Conservation (phyloP, 1,140 invertebrate genomes). For the Zaprionus ornatus region DNA sequence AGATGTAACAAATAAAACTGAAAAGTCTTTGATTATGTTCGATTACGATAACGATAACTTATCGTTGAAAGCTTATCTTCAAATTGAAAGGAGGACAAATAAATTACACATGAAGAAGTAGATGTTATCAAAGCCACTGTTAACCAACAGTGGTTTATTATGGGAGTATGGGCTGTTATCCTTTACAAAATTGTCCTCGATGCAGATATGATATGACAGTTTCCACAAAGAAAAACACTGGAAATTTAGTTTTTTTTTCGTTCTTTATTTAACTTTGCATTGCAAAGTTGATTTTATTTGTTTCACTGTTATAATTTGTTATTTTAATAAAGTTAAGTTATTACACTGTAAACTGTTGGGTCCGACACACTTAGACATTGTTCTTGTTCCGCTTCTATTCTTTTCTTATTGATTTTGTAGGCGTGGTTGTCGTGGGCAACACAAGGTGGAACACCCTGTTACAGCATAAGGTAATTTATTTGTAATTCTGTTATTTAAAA, state of each 20-base stretch:
- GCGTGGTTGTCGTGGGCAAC: background rate
- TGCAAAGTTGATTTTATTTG: constrained; percentile 46
- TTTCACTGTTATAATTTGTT: constrained; percentile 36
- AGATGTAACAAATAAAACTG: constrained; percentile 5
- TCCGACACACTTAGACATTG: constrained; percentile 24
- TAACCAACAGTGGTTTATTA: no score
- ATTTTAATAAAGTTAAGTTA: constrained; percentile 35
- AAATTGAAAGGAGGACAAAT: no score
- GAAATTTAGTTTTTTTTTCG: background rate
- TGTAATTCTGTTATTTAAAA: constrained; percentile 17
- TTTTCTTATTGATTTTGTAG: constrained; percentile 3
- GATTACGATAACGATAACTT: background rate
- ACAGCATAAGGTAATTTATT: constrained; percentile 22
- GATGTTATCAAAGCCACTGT: no score
- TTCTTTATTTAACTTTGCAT: constrained; percentile 46
- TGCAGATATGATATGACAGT: background rate
- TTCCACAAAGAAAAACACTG: background rate
- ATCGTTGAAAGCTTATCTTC: no score
- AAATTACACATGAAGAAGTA: no score
- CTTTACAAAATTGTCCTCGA: no score
- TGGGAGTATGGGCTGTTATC: no score
- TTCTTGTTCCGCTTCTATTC: background rate
- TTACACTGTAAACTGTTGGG: constrained; percentile 20
- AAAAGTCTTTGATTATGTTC: background rate
- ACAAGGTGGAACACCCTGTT: constrained; percentile 1